phyloP scores from a whole-genome alignment of 2,113 vertebrate genomes.

The Proteles cristata region DNA sequence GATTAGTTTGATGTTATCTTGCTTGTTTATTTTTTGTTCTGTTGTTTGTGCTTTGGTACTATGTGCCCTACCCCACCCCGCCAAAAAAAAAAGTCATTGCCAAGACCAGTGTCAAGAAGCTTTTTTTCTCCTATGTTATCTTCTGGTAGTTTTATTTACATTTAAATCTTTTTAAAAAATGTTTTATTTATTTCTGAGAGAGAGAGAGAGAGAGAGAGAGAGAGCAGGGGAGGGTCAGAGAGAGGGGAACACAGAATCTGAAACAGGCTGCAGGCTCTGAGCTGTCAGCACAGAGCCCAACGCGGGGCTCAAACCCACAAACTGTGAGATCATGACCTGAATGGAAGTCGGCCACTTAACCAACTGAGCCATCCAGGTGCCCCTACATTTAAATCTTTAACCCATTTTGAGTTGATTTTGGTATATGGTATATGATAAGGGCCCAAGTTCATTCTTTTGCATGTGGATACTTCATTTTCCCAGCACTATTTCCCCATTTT shows the following conservation, averaged over 20 bases:
- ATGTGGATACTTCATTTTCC: background rate
- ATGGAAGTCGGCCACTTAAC: too few species aligned
- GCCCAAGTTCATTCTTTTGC: background rate
- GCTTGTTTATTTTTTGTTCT: background rate
- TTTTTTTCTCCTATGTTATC: background rate
- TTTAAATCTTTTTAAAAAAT: background rate
- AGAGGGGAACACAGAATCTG: too few species aligned
- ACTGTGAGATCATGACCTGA: too few species aligned
- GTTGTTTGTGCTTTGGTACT: background rate
- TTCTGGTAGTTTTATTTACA: background rate
- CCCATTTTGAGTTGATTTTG: background rate
- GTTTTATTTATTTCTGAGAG: too few species aligned
- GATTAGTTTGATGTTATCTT: background rate
- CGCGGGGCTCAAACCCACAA: too few species aligned
- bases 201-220: too few species aligned
- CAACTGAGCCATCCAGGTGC: too few species aligned
- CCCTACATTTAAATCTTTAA: background rate
- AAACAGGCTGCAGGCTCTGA: too few species aligned
- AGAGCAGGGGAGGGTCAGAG: too few species aligned
- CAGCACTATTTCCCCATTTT: background rate
- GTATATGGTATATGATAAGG: background rate
- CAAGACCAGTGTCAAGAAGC: background rate
- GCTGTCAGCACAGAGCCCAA: too few species aligned
- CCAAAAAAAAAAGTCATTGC: background rate
- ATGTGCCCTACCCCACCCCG: too few species aligned